phyloP scores from a whole-genome alignment of 2,888 invertebrate species.

The Serripes groenlandicus region DNA sequence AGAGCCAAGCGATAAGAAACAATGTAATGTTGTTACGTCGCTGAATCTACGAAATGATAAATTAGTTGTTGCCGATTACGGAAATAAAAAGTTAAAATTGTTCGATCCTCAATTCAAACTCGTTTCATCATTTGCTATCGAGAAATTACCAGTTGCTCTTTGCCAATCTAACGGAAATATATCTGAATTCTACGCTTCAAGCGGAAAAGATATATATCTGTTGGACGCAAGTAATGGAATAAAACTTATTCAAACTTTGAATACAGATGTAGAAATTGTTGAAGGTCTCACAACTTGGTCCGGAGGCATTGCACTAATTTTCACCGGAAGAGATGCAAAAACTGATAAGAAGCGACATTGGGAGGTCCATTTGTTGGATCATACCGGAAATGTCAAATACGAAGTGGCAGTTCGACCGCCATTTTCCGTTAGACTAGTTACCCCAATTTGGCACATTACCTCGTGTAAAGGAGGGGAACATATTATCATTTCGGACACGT shows the following conservation, averaged over 20 bases:
- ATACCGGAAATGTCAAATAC: constrained; percentile 36
- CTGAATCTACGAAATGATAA: constrained; percentile 35
- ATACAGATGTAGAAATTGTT: constrained; percentile 29
- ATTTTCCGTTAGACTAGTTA: constrained; percentile 38
- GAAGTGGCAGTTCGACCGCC: constrained; percentile 49
- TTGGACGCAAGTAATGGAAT: constrained; percentile 17
- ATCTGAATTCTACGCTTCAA: constrained; percentile 44
- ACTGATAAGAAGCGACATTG: constrained; percentile 54
- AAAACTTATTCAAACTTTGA: constrained; percentile 20
- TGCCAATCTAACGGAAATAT: constrained; percentile 24
- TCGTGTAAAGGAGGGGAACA: constrained; percentile 34
- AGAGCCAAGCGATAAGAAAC: constrained; percentile 25
- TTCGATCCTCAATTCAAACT: constrained; percentile 31
- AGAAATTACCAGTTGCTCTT: constrained; percentile 46
- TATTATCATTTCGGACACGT: constrained; percentile 52
- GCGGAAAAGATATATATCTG: constrained; percentile 29
- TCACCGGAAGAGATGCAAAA: constrained; percentile 33
- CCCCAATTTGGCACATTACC: constrained; percentile 55
- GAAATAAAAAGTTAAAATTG: constrained; percentile 49
- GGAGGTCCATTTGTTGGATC: constrained; percentile 49
- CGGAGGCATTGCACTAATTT: constrained; percentile 46
- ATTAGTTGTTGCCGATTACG: constrained; percentile 40
- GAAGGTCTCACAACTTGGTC: constrained; percentile 54
- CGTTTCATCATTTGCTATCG: constrained; percentile 26
- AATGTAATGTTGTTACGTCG: constrained; percentile 43